Conservation (phyloP, 2,113 vertebrate species). For the Clarias magur region DNA sequence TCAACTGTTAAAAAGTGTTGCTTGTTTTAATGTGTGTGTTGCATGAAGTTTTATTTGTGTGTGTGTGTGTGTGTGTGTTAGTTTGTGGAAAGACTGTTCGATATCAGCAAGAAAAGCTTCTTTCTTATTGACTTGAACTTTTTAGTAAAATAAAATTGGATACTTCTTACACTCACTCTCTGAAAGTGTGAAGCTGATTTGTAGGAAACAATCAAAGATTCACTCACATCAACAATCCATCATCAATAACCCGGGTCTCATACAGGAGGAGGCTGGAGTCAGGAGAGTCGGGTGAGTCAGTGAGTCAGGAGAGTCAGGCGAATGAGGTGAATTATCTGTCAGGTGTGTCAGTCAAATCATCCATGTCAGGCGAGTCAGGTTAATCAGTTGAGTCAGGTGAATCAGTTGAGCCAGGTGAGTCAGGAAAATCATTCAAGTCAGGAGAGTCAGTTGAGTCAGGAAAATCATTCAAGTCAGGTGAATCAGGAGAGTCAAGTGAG, state of each 20-base stretch:
- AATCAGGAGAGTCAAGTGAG: no score
- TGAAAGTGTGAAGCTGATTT: not conserved
- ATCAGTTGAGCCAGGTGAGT: no score
- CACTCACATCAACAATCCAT: not conserved
- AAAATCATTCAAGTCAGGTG: no score
- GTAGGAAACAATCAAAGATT: not conserved
- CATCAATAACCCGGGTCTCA: not conserved
- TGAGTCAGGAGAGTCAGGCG: no score
- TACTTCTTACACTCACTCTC: not conserved
- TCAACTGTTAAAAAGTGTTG: slow-evolving; percentile 61
- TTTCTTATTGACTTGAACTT: slow-evolving; percentile 47
- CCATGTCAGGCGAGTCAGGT: no score
- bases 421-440: no score
- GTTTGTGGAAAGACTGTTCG: slow-evolving; percentile 28
- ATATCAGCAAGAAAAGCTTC: slow-evolving; percentile 26
- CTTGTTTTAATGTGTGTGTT: slow-evolving; percentile 68
- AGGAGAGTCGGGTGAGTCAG: no score
- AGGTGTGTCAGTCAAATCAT: no score
- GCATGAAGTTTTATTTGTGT: slow-evolving; percentile 52
- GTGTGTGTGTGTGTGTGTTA: slow-evolving; percentile 40
- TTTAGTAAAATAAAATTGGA: slow-evolving; percentile 48
- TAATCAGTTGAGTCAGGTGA: not conserved
- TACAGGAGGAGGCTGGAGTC: not conserved
- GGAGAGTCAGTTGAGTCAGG: no score
- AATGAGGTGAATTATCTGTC: no score